Evolutionary conservation across 2,888 invertebrate genomes (phyloP).

Genomic region (Dolomedes plantarius): DNA sequence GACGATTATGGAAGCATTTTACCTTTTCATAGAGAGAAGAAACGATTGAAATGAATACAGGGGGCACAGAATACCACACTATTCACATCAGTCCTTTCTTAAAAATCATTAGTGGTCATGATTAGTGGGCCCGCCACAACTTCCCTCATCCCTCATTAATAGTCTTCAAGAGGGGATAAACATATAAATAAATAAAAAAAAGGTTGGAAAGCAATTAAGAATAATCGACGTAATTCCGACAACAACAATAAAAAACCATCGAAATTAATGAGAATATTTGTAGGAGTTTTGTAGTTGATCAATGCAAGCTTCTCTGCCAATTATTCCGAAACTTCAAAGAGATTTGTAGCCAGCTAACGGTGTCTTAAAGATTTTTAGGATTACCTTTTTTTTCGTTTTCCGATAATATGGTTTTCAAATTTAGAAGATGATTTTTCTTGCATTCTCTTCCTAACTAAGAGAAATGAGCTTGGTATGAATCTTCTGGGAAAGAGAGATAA

Average conservation of each 20-base stretch:
- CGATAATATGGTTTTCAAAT: conserved; percentile 1
- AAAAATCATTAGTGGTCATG: neutral
- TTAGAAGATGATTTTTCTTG: neutral
- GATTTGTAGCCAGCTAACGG: neutral
- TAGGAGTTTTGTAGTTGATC: conserved; percentile 5
- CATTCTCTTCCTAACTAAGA: neutral
- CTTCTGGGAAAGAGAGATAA: neutral
- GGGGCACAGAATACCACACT: neutral
- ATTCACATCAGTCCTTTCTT: neutral
- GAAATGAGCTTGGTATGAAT: neutral
- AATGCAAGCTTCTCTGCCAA: neutral
- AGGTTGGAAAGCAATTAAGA: neutral
- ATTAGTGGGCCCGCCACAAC: neutral
- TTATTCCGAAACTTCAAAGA: neutral
- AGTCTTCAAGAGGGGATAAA: neutral
- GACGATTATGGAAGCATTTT: too few relatives aligned
- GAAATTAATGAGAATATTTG: conserved; percentile 4
- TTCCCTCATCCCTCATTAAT: conserved; percentile 5
- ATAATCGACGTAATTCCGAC: conserved; percentile 1
- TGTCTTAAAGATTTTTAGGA: conserved; percentile 2
- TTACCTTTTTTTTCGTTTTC: neutral
- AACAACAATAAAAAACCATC: neutral
- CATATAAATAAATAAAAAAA: neutral
- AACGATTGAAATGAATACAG: too few relatives aligned
- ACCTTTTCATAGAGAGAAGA: too few relatives aligned